Evolutionary conservation across 2,113 vertebrate species (phyloP).

Genomic region (Macaca mulatta): DNA sequence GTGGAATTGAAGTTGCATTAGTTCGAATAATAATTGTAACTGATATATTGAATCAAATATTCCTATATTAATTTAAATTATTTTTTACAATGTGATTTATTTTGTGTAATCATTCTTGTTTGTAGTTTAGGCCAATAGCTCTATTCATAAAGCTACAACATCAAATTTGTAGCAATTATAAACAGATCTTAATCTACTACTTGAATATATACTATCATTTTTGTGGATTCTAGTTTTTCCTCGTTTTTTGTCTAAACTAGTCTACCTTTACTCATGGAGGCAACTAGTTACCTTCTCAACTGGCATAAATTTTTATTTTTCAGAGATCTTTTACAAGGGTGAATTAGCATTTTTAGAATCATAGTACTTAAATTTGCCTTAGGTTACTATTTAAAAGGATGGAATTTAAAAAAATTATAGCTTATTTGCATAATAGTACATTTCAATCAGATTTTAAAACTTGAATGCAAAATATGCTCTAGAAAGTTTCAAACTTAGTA

Average conservation of each 20-base stretch:
- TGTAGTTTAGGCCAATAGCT: not conserved
- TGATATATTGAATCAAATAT: conserved; percentile 9
- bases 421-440: conserved; percentile 47
- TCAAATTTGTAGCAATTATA: conserved; percentile 25
- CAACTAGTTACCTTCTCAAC: conserved; percentile 24
- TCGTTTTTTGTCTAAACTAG: conserved; percentile 11
- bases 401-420: not conserved
- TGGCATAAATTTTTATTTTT: conserved; percentile 27
- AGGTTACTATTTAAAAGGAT: conserved; percentile 23
- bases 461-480: conserved; percentile 35
- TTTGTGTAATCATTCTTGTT: conserved; percentile 37
- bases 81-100: not conserved
- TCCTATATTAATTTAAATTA: conserved; percentile 43
- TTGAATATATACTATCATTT: conserved; percentile 38
- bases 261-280: not conserved
- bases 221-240: not conserved
- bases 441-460: conserved; percentile 46
- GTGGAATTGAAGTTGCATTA: conserved; percentile 9
- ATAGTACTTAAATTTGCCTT: conserved; percentile 38
- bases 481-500: conserved; percentile 55
- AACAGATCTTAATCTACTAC: not conserved
- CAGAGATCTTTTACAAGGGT: conserved; percentile 16
- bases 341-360: conserved; percentile 49
- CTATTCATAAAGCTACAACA: not conserved
- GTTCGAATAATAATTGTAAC: conserved; percentile 28